Conservation (phyloP, 2,888 invertebrate species). For the Xylota segnis region DNA sequence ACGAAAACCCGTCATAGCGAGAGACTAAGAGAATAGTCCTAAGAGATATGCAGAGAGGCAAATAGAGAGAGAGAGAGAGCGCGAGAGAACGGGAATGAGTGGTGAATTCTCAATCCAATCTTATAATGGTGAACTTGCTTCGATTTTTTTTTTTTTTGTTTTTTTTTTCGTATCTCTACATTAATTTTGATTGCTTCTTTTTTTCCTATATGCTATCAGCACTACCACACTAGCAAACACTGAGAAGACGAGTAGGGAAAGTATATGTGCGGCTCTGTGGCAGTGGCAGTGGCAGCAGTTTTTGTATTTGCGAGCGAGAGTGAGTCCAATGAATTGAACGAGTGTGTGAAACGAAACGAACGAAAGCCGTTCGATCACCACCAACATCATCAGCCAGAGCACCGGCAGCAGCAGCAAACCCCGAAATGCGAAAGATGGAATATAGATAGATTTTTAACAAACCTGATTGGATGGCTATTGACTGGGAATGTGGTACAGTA, state of each 20-base stretch:
- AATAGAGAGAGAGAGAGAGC: no score
- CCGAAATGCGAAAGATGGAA: conserved; percentile 77
- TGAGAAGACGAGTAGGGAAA: conserved; percentile 52
- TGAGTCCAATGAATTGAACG: conserved; percentile 77
- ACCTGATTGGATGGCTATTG: conserved; percentile 85
- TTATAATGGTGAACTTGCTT: conserved; percentile 60
- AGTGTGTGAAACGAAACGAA: conserved; percentile 75
- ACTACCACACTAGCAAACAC: conserved; percentile 54
- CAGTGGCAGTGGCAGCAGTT: conserved; percentile 24
- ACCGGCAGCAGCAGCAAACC: conserved; percentile 59
- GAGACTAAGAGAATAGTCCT: conserved; percentile 31
- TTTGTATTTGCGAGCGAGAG: conserved; percentile 68
- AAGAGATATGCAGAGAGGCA: no score
- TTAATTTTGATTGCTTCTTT: conserved; percentile 75
- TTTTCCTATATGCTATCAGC: conserved; percentile 71
- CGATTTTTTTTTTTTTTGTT: background rate
- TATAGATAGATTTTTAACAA: conserved; percentile 84
- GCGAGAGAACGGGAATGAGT: conserved; percentile 14
- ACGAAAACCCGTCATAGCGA: background rate
- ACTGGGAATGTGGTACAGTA: conserved; percentile 80
- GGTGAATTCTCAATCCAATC: conserved; percentile 46
- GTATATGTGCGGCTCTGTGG: conserved; percentile 55
- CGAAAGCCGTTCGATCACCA: conserved; percentile 75
- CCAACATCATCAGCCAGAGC: conserved; percentile 58
- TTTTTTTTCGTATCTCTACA: conserved; percentile 51